Percentiles rank a stretch among this genome's conserved stretches.
These are phyloP conservation scores for Coracopsis vasa DNA, from an alignment of 2,113 vertebrate genomes.

Conservation along the genomic window DNA sequence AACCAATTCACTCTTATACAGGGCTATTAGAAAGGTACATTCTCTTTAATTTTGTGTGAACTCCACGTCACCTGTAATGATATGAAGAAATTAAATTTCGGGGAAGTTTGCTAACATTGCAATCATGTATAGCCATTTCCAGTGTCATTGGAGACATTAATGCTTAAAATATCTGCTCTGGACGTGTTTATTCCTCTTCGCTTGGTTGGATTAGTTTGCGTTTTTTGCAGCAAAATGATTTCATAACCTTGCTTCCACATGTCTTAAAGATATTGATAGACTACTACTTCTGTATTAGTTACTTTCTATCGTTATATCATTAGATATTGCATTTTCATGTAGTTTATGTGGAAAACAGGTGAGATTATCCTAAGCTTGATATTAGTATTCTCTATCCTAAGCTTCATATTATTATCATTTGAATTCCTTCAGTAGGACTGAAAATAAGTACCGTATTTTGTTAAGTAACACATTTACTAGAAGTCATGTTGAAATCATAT, in stretches of 20 bases:
- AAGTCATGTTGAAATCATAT: background rate
- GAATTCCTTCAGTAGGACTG: background rate
- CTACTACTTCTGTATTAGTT: background rate
- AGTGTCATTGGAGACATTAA: background rate
- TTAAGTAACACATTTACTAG: background rate
- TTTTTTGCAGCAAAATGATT: background rate
- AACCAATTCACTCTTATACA: background rate
- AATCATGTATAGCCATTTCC: background rate
- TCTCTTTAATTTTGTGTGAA: background rate
- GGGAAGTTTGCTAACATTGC: background rate
- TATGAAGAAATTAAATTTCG: background rate
- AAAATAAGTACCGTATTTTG: background rate
- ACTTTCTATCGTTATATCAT: background rate
- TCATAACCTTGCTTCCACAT: background rate
- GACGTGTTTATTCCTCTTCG: background rate
- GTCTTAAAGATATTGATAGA: background rate
- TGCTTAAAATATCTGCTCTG: background rate
- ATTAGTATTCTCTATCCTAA: background rate
- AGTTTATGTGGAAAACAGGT: background rate
- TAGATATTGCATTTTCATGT: background rate
- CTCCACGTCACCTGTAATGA: background rate
- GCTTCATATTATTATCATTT: background rate
- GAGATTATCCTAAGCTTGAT: background rate
- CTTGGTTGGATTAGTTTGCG: background rate
- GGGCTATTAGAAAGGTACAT: background rate